Conservation (phyloP, 1,140 invertebrate species). For the Bombus sibiricus region DNA sequence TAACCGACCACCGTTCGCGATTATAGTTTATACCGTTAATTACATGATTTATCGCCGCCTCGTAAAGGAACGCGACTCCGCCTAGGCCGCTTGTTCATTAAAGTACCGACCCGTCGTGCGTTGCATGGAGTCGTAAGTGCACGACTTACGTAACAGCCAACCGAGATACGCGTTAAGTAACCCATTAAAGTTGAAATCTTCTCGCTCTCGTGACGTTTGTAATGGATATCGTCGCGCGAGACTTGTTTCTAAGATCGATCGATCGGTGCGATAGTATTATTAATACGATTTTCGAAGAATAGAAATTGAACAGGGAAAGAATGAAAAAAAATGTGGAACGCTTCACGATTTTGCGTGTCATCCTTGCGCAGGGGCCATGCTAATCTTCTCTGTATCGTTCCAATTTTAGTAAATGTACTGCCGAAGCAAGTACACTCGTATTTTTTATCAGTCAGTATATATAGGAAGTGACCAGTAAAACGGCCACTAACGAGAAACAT, state of each 20-base stretch:
- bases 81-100: slow-evolving; percentile 37
- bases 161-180: slow-evolving; percentile 42
- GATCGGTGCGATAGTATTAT: not conserved
- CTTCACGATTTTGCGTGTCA: too few species aligned
- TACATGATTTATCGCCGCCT: slow-evolving; percentile 55
- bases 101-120: slow-evolving; percentile 20
- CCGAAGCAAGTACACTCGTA: too few species aligned
- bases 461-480: too few species aligned
- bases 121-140: not conserved
- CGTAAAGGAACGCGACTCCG: slow-evolving; percentile 24
- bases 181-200: slow-evolving; percentile 36
- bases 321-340: too few species aligned
- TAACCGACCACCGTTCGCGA: slow-evolving; percentile 20
- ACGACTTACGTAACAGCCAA: slow-evolving; percentile 59
- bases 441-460: accelerated
- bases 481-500: too few species aligned
- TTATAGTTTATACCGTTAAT: slow-evolving; percentile 55
- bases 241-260: not conserved
- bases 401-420: too few species aligned
- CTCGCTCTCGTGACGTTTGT: slow-evolving; percentile 1
- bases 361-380: too few species aligned
- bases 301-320: too few species aligned
- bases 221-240: not conserved
- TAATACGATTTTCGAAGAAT: too few species aligned
- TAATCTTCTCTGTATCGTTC: too few species aligned